These are phyloP conservation scores for Syrmaticus mikado DNA, from an alignment of 2,113 vertebrate genomes.

Conservation along the genomic window DNA sequence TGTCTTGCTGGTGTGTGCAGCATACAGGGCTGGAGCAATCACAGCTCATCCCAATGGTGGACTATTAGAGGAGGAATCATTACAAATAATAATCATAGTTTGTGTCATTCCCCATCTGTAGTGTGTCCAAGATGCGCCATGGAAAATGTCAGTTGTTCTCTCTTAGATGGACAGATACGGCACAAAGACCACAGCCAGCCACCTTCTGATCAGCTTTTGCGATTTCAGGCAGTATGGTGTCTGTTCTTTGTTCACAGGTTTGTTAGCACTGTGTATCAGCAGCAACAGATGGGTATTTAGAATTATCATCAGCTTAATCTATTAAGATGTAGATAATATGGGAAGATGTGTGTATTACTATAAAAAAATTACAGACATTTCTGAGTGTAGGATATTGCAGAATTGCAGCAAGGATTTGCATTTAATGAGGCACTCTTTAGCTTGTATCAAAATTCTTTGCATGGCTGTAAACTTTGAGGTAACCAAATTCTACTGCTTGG, in stretches of 20 bases:
- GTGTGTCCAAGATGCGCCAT: conserved; percentile 1
- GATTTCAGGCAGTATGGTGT: conserved; percentile 5
- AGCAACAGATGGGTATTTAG: conserved; percentile 21
- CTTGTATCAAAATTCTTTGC: background rate
- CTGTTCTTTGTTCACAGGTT: conserved; percentile 53
- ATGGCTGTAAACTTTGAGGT: background rate
- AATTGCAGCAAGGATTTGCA: background rate
- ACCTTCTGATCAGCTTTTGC: conserved; percentile 64
- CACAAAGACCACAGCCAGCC: conserved; percentile 38
- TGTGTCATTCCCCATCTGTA: background rate
- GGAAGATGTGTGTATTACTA: background rate
- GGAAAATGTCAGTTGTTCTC: conserved; percentile 18
- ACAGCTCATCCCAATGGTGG: background rate
- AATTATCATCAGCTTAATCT: conserved; percentile 9
- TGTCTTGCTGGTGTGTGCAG: background rate
- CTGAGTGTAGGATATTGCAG: background rate
- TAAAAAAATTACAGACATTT: background rate
- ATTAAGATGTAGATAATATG: background rate
- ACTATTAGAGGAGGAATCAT: conserved; percentile 28
- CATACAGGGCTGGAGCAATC: background rate
- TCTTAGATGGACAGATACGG: conserved; percentile 31
- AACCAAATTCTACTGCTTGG: background rate
- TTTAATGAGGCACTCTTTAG: background rate
- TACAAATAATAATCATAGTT: conserved; percentile 24
- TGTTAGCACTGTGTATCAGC: conserved; percentile 39